Base-by-base conservation (phyloP, 2,113 vertebrate genomes). In the Cyanistes caeruleus region DNA sequence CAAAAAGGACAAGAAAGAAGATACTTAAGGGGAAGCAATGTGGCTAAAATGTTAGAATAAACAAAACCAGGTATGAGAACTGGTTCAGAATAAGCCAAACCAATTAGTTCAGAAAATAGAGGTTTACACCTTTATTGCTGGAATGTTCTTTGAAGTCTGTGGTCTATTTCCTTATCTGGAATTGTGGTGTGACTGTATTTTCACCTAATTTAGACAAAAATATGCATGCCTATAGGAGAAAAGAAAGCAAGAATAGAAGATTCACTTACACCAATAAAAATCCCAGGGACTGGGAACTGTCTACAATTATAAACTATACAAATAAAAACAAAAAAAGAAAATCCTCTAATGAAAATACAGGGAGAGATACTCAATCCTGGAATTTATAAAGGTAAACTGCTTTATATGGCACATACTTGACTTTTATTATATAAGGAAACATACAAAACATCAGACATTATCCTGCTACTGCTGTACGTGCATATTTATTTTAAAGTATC, bases 271-370 rank as follows among this genome's bases (percentile, higher is more conserved):
- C 7, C 9, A 16, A 41, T 20, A 35, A 69, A 41, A 81, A 7
- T 4, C 4, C 2, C 5, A 35, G n/a, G 49, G 5, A 35, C 0
- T 46, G n/a, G 23, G 3, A 73, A 37, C 31, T 83, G 44, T 22
- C 46, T 69, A 10, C 10, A 53, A 60, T 44, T 43, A 11, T 55
- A 59, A n/a, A 44, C 14, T 13, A 37, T 18, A 24, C 9, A 60
- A 18, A 27, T 9, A 21, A 80, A 43, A 76, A 5, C 30, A 21
- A 41, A 18, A 27, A 3, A 15, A 7, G 15, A 46, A 33, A 73
- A 69, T 10, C 2, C 3, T 4, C 16, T 25, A 7, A 2, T 31
- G 17, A 58, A 89, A 90, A 88, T 55, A n/a, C 5, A 33, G 33
- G 35, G 13, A 41, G 24, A 86, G 4, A 37, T 51, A 52, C 3